phyloP scores from a whole-genome alignment of 2,113 vertebrate genomes.

The Gymnogyps californianus region DNA sequence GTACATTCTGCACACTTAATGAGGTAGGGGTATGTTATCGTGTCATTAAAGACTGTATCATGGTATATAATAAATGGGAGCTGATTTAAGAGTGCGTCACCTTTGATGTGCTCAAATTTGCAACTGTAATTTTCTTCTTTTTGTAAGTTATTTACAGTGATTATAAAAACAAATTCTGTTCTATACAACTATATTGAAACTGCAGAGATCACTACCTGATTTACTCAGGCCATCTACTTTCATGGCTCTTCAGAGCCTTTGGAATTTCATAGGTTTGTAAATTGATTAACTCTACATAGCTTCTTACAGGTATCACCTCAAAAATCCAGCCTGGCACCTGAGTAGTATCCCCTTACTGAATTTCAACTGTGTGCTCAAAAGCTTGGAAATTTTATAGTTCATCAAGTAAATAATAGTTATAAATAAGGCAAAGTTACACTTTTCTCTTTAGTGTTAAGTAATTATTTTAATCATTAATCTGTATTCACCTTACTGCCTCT shows the following conservation, averaged over 20 bases:
- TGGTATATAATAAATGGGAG: slow-evolving; percentile 16
- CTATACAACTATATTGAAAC: not conserved
- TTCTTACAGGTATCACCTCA: not conserved
- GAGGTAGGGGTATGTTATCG: slow-evolving; percentile 22
- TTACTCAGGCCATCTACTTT: not conserved
- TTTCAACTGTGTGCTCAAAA: not conserved
- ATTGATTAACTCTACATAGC: not conserved
- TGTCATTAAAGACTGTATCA: slow-evolving; percentile 26
- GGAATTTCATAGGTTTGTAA: not conserved
- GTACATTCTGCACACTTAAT: slow-evolving; percentile 37
- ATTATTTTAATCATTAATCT: not conserved
- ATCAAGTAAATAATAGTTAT: not conserved
- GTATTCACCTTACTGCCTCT: not conserved
- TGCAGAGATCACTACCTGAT: not conserved
- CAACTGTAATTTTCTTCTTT: slow-evolving; percentile 29
- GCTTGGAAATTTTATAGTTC: not conserved
- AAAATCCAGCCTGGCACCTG: not conserved
- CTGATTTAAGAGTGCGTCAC: not conserved
- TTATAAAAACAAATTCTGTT: slow-evolving; percentile 10
- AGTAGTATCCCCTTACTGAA: not conserved
- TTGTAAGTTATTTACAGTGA: slow-evolving; percentile 6
- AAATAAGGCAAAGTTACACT: not conserved
- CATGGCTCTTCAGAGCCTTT: not conserved
- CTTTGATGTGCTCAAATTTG: slow-evolving; percentile 46
- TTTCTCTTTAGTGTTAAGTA: not conserved